phyloP scores from a whole-genome alignment of 2,113 vertebrate species.

The Oxyruncus cristatus region DNA sequence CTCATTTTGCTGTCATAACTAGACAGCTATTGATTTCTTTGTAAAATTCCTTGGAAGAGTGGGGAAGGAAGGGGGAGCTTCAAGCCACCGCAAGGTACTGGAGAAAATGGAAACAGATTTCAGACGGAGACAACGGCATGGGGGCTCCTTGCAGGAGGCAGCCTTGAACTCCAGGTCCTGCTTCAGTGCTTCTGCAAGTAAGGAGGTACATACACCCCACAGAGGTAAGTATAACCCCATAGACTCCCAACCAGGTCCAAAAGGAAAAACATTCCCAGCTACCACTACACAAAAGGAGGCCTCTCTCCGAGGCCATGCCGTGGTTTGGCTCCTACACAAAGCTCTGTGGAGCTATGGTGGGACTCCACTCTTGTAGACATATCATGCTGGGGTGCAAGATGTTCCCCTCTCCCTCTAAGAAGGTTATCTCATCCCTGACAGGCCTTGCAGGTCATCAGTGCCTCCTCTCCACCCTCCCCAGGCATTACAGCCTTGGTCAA shows the following conservation, averaged over 20 bases:
- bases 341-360: neutral
- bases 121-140: neutral
- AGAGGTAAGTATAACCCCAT: neutral
- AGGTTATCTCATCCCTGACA: neutral
- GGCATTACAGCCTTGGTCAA: neutral
- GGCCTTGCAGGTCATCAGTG: neutral
- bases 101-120: neutral
- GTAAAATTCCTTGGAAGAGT: slow-evolving; percentile 5
- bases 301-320: neutral
- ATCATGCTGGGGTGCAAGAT: neutral
- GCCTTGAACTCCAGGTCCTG: neutral
- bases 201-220: neutral
- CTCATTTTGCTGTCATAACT: slow-evolving; percentile 23
- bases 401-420: neutral
- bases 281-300: neutral
- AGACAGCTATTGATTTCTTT: slow-evolving; percentile 19
- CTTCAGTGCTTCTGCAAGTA: neutral
- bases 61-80: neutral
- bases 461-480: neutral
- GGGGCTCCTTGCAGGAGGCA: neutral
- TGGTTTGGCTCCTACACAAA: neutral
- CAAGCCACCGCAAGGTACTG: neutral
- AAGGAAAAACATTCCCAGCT: neutral
- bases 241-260: neutral
- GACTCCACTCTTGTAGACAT: neutral